These are phyloP conservation scores for Pterobdella sp. DNA, from an alignment of 2,888 invertebrate genomes.

Conservation along the genomic window DNA sequence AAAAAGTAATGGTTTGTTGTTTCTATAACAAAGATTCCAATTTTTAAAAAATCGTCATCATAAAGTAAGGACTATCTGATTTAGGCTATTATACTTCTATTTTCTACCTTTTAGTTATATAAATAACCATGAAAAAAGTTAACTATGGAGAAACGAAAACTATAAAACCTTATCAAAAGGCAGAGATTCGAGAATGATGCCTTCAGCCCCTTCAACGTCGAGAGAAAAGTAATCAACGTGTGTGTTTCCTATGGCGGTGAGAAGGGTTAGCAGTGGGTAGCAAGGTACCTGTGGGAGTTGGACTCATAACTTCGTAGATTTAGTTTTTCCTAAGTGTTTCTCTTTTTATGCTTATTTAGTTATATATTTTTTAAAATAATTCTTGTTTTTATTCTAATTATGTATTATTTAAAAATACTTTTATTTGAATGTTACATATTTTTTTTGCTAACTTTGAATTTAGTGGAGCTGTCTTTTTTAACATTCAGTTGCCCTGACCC, in stretches of 20 bases:
- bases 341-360: too few species aligned
- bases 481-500: too few species aligned
- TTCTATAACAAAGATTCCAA: neutral
- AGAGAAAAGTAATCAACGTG: conserved; percentile 65
- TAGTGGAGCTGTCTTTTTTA: too few species aligned
- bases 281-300: conserved; percentile 59
- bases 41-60: neutral
- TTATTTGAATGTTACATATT: too few species aligned
- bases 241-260: conserved; percentile 67
- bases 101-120: neutral
- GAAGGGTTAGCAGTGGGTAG: conserved; percentile 72
- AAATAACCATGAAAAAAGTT: neutral
- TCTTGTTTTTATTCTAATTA: too few species aligned
- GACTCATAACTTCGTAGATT: neutral
- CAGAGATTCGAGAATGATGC: conserved; percentile 57
- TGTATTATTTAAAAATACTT: too few species aligned
- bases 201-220: conserved; percentile 56
- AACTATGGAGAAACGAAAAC: conserved; percentile 48
- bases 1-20: neutral
- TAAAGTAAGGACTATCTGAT: too few species aligned
- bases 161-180: conserved; percentile 57
- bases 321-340: too few species aligned
- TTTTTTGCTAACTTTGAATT: too few species aligned
- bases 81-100: too few species aligned
- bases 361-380: too few species aligned